phyloP scores from a whole-genome alignment of 2,797 vertebrate species.

The Chaunax sp. region DNA sequence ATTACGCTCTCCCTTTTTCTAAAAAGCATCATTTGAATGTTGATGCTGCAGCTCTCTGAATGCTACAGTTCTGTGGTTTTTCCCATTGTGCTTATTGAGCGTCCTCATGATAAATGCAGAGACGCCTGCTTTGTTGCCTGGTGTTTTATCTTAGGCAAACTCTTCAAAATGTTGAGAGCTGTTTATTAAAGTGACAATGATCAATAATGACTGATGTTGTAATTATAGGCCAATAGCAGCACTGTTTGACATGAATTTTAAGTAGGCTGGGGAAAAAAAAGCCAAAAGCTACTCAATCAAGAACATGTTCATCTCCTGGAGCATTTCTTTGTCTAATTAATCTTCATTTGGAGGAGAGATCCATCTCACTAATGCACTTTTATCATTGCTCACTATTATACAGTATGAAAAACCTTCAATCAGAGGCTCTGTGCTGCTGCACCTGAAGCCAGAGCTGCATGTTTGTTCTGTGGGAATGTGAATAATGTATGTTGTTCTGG shows the following conservation, averaged over 20 bases:
- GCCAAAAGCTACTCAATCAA: conserved; percentile 64
- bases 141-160: conserved; percentile 61
- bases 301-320: conserved; percentile 52
- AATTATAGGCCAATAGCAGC: conserved; percentile 73
- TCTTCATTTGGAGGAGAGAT: conserved; percentile 69
- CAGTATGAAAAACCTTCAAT: conserved; percentile 19
- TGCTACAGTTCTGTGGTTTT: conserved; percentile 15
- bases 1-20: conserved; percentile 10
- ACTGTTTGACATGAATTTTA: conserved; percentile 71
- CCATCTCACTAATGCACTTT: conserved; percentile 69
- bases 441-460: conserved; percentile 49
- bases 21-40: conserved; percentile 52
- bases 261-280: conserved; percentile 49
- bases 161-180: conserved; percentile 74
- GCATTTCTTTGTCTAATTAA: conserved; percentile 70
- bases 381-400: conserved; percentile 62
- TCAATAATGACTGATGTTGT: conserved; percentile 84
- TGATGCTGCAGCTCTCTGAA: conserved; percentile 30
- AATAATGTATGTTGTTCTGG: conserved; percentile 61
- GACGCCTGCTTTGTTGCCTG: conserved; percentile 49
- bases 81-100: conserved; percentile 30
- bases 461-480: conserved; percentile 52
- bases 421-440: conserved; percentile 21
- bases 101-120: conserved; percentile 56
- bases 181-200: conserved; percentile 81